These are phyloP conservation scores for Drosophila funebris DNA, from an alignment of 1,140 invertebrate genomes.

Conservation along the genomic window DNA sequence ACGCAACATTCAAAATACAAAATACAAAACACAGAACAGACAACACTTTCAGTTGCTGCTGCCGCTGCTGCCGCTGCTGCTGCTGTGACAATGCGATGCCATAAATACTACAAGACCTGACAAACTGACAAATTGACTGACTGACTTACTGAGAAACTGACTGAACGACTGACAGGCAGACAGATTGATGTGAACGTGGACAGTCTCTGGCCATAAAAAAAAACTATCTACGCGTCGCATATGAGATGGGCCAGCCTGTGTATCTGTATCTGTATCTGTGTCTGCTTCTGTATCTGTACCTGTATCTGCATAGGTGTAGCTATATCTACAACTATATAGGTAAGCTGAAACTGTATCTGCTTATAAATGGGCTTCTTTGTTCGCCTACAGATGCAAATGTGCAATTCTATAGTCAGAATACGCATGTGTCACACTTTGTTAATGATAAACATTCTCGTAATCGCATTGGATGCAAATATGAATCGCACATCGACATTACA, in stretches of 20 bases:
- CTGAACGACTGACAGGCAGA: conserved; percentile 33
- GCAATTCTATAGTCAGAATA: too few relatives aligned
- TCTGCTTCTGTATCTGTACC: neutral
- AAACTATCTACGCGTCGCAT: conserved; percentile 18
- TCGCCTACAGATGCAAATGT: conserved; percentile 10
- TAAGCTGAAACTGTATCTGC: conserved; percentile 9
- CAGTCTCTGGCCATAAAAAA: conserved; percentile 26
- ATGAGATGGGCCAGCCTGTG: conserved; percentile 8
- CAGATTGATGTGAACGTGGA: conserved; percentile 29
- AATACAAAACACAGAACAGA: conserved; percentile 5
- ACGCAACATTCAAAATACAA: conserved; percentile 8
- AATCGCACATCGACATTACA: conserved; percentile 10
- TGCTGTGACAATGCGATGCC: conserved; percentile 46
- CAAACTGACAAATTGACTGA: conserved; percentile 24
- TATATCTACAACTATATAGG: neutral
- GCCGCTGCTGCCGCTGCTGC: conserved; percentile 24
- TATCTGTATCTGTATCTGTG: neutral
- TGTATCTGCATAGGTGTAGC: neutral
- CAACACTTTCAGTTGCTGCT: conserved; percentile 66
- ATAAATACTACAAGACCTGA: conserved; percentile 53
- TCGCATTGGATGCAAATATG: neutral
- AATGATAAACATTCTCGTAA: conserved; percentile 1
- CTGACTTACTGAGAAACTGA: conserved; percentile 3
- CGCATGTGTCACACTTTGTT: conserved; percentile 1
- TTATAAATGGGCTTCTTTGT: conserved; percentile 14